Percentiles rank a stretch among this genome's conserved stretches.
phyloP scores from a whole-genome alignment of 2,888 invertebrate genomes.

The Andrena fulva region DNA sequence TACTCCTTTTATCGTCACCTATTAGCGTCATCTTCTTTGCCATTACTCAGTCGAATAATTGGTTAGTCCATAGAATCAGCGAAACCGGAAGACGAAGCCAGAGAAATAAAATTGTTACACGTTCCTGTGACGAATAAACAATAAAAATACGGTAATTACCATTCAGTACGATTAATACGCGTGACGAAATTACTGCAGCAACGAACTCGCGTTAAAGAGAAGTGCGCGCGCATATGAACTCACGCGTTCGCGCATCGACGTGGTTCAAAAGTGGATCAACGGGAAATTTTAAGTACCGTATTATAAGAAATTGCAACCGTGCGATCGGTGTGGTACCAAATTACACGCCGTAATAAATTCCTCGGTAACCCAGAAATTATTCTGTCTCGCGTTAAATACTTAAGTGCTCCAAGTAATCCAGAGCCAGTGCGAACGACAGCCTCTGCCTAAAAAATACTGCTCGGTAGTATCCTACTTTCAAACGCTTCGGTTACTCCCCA shows the following conservation, averaged over 20 bases:
- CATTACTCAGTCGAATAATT: too few relatives aligned
- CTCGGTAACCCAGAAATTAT: slow-evolving; percentile 1
- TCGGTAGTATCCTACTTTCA: not conserved
- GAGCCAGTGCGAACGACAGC: not conserved
- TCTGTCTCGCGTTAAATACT: not conserved
- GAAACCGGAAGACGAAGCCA: slow-evolving; percentile 15
- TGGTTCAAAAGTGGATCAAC: slow-evolving; percentile 24
- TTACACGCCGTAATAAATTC: not conserved
- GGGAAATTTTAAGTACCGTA: slow-evolving; percentile 30
- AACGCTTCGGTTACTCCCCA: not conserved
- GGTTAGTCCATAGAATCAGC: too few relatives aligned
- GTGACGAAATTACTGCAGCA: not conserved
- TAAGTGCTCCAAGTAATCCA: not conserved
- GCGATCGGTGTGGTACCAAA: slow-evolving; percentile 10
- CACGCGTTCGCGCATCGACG: not conserved
- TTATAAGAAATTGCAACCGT: slow-evolving; percentile 24
- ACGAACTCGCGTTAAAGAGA: slow-evolving; percentile 1
- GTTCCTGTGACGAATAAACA: not conserved
- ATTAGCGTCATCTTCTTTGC: too few relatives aligned
- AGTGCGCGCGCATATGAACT: not conserved
- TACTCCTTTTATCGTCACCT: too few relatives aligned
- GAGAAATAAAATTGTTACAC: not conserved
- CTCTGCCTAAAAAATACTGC: not conserved
- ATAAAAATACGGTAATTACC: slow-evolving; percentile 3
- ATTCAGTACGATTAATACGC: not conserved